Conservation (phyloP, 2,888 invertebrate species). For the Mythimna ferrago region DNA sequence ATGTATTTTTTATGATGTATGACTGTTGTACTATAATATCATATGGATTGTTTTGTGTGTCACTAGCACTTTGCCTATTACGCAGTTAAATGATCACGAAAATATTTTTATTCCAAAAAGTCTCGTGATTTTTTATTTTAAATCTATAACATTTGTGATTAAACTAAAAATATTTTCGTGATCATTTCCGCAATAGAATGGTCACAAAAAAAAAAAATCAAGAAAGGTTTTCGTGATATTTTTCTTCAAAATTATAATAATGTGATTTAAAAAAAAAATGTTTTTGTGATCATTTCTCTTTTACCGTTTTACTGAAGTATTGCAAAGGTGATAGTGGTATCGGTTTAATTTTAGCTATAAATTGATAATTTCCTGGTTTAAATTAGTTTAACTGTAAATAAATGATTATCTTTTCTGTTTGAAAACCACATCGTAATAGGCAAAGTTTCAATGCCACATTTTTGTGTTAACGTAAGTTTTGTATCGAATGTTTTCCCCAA, state of each 20-base stretch:
- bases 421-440: not conserved
- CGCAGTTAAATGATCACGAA: not conserved
- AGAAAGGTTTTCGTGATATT: too few relatives aligned
- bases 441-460: conserved; percentile 21
- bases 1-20: conserved; percentile 62
- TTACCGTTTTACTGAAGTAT: not conserved
- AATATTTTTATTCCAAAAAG: too few relatives aligned
- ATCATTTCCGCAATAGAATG: too few relatives aligned
- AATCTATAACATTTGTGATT: too few relatives aligned
- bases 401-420: not conserved
- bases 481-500: conserved; percentile 61
- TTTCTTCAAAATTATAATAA: too few relatives aligned
- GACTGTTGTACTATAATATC: conserved; percentile 60
- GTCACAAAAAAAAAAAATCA: too few relatives aligned
- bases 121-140: too few relatives aligned
- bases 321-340: not conserved
- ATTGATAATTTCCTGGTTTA: not conserved
- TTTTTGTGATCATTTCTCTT: too few relatives aligned
- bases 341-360: not conserved
- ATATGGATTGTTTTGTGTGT: conserved; percentile 37
- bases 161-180: too few relatives aligned
- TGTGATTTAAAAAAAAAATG: too few relatives aligned
- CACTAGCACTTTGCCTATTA: conserved; percentile 28
- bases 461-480: conserved; percentile 57
- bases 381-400: conserved; percentile 9